Conservation (phyloP, 2,888 invertebrate species). For the Cheilosia scutellata region DNA sequence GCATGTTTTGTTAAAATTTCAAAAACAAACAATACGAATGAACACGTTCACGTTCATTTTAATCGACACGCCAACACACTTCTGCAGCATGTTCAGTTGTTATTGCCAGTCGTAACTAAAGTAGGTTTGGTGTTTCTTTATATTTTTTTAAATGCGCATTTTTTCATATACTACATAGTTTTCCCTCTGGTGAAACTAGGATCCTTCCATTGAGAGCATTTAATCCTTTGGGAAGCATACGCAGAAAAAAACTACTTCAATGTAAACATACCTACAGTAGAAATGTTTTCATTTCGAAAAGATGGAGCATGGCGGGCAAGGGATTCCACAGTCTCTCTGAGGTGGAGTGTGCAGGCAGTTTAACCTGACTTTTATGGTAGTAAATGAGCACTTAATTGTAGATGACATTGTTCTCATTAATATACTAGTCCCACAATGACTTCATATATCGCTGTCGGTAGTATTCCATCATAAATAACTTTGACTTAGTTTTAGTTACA, state of each 20-base stretch:
- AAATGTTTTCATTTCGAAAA: conserved; percentile 32
- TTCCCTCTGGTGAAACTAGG: conserved; percentile 22
- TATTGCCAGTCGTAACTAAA: conserved; percentile 25
- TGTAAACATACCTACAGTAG: neutral
- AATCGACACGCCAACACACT: conserved; percentile 33
- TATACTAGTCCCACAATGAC: conserved; percentile 46
- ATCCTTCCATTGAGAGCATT: conserved; percentile 43
- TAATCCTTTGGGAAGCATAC: conserved; percentile 30
- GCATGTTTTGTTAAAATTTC: conserved; percentile 43
- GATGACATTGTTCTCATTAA: conserved; percentile 47
- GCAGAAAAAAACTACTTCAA: conserved; percentile 16
- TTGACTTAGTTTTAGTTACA: no score
- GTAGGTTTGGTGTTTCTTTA: neutral
- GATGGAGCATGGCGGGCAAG: conserved; percentile 2
- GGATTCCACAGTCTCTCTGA: conserved; percentile 5
- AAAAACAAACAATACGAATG: conserved; percentile 35
- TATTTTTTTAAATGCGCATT: conserved; percentile 17
- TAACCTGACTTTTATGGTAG: conserved; percentile 8
- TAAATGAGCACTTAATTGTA: conserved; percentile 39
- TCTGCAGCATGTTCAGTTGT: neutral
- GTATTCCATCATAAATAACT: neutral
- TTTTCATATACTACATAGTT: conserved; percentile 2
- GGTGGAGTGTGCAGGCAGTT: conserved; percentile 27
- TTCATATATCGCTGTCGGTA: conserved; percentile 14
- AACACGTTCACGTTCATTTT: conserved; percentile 20